Percentiles rank a stretch among this genome's conserved stretches.
Evolutionary conservation across 2,888 invertebrate genomes (phyloP).

Genomic region (Catonia carolina): DNA sequence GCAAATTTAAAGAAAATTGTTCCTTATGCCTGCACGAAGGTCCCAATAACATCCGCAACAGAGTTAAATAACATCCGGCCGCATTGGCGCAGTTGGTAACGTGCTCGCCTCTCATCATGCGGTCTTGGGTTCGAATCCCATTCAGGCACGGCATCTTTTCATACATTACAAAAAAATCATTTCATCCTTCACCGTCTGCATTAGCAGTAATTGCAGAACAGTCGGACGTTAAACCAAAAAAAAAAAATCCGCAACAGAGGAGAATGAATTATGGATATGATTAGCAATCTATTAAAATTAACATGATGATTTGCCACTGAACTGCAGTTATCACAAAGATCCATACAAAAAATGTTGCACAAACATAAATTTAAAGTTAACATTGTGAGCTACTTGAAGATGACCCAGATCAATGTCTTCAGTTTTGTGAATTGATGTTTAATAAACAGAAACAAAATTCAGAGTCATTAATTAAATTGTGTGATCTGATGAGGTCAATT

Average conservation of each 20-base stretch:
- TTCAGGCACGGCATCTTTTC: no score
- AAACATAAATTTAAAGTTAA: slow-evolving; percentile 7
- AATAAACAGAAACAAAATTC: not conserved
- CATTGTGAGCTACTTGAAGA: not conserved
- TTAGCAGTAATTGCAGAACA: no score
- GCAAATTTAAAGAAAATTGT: no score
- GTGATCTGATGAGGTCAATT: slow-evolving; percentile 1
- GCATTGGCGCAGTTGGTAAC: no score
- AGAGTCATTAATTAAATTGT: not conserved
- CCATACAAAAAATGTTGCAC: slow-evolving; percentile 4
- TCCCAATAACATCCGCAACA: no score
- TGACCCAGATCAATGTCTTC: slow-evolving; percentile 5
- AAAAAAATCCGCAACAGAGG: slow-evolving; percentile 1
- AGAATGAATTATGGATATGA: not conserved
- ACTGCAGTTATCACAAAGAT: slow-evolving; percentile 1
- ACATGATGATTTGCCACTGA: not conserved
- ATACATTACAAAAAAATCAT: no score
- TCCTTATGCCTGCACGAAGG: no score
- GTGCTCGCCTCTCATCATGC: no score
- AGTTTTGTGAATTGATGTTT: slow-evolving; percentile 4
- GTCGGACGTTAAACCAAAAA: no score
- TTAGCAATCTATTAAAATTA: slow-evolving; percentile 1
- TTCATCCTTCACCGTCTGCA: no score
- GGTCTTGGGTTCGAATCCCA: no score
- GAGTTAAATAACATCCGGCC: no score